Base-by-base conservation (phyloP, 2,888 invertebrate genomes). In the Thera obeliscata region DNA sequence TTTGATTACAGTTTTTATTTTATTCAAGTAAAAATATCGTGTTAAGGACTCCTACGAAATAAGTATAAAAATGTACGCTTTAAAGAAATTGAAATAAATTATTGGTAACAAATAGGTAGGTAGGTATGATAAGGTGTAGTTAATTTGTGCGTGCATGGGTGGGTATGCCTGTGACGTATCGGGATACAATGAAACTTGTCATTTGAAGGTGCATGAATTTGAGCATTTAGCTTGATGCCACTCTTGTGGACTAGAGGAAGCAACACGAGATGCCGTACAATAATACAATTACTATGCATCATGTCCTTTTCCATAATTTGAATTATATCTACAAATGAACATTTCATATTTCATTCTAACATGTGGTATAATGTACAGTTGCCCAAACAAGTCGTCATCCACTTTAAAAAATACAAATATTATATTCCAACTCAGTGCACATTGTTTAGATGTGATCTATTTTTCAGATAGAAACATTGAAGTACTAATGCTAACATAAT, bases 21-120 rank as follows among this genome's bases (percentile, higher is more conserved):
- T 85, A 86, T 83, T 85, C 83, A 77, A 63, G 59, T 69, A 69
- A 69, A 63, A 77, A 87, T 87, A 87, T 87, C 86, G 84, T 83
- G 78, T 82, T 91, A 90, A 90, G 91, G 84, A 90, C 87, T 91
- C 87, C 87, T 90, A 90, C 86, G 81, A 82, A 82, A 81, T 92
- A 91, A 92, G 89, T 85, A 93, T 92, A 92, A 93, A 87, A 93
- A 91, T 92, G 91, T 93, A 93, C 93, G 93, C 93, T 93, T 93
- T 93, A 93, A 93, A 88, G 91, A 93, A 91, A 91, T 91, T 89
- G 87, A 85, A 74, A 87, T 89, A 91, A 91, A 84, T 87, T 87
- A 91, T 82, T 89, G 86, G 82, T 90, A 89, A 90, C 82, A 87
- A 85, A 88, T 91, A 92, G 90, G 86, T 91, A 91, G 91, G 88